phyloP scores from a whole-genome alignment of 2,797 vertebrate species.

The Bufotes viridis region DNA sequence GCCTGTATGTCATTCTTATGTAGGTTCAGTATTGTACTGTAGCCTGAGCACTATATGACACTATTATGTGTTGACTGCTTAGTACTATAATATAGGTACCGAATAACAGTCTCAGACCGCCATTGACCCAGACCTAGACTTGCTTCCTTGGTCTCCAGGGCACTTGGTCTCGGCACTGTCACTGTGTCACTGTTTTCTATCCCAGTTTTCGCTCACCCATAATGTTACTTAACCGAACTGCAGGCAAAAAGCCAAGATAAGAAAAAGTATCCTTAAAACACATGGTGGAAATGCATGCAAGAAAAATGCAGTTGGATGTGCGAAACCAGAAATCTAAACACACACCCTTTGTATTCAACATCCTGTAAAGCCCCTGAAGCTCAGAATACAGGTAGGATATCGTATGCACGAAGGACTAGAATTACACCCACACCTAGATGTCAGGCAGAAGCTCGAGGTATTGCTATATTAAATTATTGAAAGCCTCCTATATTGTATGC shows the following conservation, averaged over 20 bases:
- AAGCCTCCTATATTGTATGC: neutral
- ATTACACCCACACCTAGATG: constrained; percentile 1
- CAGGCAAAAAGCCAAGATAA: constrained; percentile 25
- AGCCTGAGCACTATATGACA: too few relatives aligned
- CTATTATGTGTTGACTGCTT: too few relatives aligned
- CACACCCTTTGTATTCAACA: constrained; percentile 36
- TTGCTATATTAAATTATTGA: neutral
- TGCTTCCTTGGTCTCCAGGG: neutral
- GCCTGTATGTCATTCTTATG: too few relatives aligned
- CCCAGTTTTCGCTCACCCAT: neutral
- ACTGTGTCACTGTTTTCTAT: too few relatives aligned
- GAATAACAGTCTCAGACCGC: too few relatives aligned
- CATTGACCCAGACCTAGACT: neutral
- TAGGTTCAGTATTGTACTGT: too few relatives aligned
- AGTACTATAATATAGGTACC: too few relatives aligned
- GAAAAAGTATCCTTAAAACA: constrained; percentile 11
- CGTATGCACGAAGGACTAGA: constrained; percentile 20
- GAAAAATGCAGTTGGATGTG: constrained; percentile 52
- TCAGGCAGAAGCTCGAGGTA: neutral
- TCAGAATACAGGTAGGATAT: constrained; percentile 32
- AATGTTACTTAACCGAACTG: constrained; percentile 16
- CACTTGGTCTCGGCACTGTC: neutral
- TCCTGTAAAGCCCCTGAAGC: constrained; percentile 22
- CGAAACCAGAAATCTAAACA: constrained; percentile 37
- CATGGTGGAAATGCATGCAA: neutral